These are phyloP conservation scores for Acholoe squamosa DNA, from an alignment of 2,888 invertebrate genomes.

Conservation along the genomic window DNA sequence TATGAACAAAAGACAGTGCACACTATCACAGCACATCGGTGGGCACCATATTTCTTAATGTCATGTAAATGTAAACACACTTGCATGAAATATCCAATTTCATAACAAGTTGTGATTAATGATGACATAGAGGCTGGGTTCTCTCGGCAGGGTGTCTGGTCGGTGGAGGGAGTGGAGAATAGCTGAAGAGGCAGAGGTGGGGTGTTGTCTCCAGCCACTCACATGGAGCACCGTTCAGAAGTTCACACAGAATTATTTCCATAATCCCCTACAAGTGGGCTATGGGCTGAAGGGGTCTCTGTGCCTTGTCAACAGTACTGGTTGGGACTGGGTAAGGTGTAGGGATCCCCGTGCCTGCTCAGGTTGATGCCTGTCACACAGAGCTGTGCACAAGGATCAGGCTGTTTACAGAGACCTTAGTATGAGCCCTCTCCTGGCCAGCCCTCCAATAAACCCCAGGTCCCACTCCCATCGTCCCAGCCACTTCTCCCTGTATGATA, in stretches of 20 bases:
- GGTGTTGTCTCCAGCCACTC: not conserved
- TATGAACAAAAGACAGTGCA: too few relatives aligned
- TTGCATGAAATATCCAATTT: not conserved
- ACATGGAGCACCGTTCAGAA: conserved; percentile 16
- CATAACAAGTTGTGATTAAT: conserved; percentile 51
- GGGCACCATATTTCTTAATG: not conserved
- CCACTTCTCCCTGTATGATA: not conserved
- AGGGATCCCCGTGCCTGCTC: not conserved
- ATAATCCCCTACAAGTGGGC: conserved; percentile 27
- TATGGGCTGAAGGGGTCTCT: not conserved
- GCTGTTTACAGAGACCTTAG: conserved; percentile 13
- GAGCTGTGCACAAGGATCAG: not conserved
- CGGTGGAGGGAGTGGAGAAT: not conserved
- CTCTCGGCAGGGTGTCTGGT: not conserved
- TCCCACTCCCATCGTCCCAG: not conserved
- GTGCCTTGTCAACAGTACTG: conserved; percentile 18
- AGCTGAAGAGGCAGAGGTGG: not conserved
- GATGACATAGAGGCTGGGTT: not conserved
- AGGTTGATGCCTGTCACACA: conserved; percentile 21
- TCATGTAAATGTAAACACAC: conserved; percentile 30
- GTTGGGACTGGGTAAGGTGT: not conserved
- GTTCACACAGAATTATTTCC: conserved; percentile 55
- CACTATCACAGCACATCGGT: not conserved
- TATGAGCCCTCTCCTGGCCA: not conserved
- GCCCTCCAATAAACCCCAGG: conserved; percentile 6